Base-by-base conservation (phyloP, 2,797 vertebrate species). In the Danio jaintianensis region DNA sequence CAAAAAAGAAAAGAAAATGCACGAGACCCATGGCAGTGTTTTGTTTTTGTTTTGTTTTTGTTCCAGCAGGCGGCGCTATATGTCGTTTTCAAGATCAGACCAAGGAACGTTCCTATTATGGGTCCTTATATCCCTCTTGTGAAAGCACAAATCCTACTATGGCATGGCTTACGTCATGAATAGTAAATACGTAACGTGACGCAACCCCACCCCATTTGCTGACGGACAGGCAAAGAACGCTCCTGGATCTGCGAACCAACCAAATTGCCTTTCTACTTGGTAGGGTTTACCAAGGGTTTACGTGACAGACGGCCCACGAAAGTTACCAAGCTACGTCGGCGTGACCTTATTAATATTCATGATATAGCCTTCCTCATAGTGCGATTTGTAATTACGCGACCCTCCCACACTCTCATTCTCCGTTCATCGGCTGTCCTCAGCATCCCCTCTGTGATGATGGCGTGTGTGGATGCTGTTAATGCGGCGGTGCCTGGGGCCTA, bases 401-500 rank as follows among this genome's bases (percentile, higher is more conserved):
- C 78, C 78, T 80, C 76, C 79, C 79, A 71, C 77, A 50, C 70
- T 75, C 83, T 61, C 78, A 11, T 40, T 48, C 66, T 81, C 85
- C 43, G 45, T 55, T 56, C 20, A 59, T 76, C 73, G 47, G 89
- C 89, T 89, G 88, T 88, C 90, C 77, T 90, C 91, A 92, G 90
- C 91, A 92, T 92, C 92, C 89, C 88, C 82, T 87, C 88, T 87
- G 89, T 64, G 12, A 56, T 88, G 88, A 94, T 94, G 92, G 91
- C 90, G 90, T 90, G 91, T 70, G 87, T 89, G 84, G 82, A 85
- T 83, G 90, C 84, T 81, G 87, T 87, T 86, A 20, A 80, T 80
- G 72, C 70, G n/a, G 72, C 76, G 85, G 85, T 80, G 81, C 90
- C 87, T 45, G 79, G 86, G 92, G 90, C 91, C 90, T 93, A 92